Base-by-base conservation (phyloP, 2,113 vertebrate species). In the Podocnemis expansa region DNA sequence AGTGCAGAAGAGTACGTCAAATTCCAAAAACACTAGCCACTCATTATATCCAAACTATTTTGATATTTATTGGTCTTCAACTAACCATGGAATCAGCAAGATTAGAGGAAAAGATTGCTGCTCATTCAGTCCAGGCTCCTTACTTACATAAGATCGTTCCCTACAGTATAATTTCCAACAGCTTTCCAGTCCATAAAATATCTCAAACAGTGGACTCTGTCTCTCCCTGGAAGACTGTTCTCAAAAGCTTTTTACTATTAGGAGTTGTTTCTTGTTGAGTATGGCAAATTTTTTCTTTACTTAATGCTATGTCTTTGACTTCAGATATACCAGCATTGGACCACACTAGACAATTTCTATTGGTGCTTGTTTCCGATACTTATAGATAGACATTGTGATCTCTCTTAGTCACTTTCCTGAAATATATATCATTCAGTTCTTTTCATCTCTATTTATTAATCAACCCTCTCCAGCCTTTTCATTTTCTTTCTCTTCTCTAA, bases 1-100 rank as follows among this genome's bases (percentile, higher is more conserved):
- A 91, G 58, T 67, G 93, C 51, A 96, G 93, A 91, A 93, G 89
- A 86, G 86, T 78, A 51, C 91, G 96, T 96, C 80, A 93, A 86
- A 87, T 47, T 41, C 91, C 88, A 19, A 84, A 95, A 93, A 95
- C 88, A 93, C 2, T 63, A 93, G 34, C 13, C 82, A 47, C 88
- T 96, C 82, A 78, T 45, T 87, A 90, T 86, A 93, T 78, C 52
- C 4, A 1, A 82, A 78, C 47, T 80, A 75, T 38, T 78, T 24
- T 95, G 95, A 89, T 91, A 86, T 87, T 93, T 91, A 27, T 76
- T 75, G 93, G 90, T 90, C 93, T 94, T 84, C 63, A 75, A 24
- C 31, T 54, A 84, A 58, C 89, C 89, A 89, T 93, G 89, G 70
- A 88, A 87, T 67, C 89, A 91, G 86, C 91, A 86, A 85, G 56